A percentile compares a stretch with the other conserved stretches of the same genome.
Conservation (phyloP, 2,888 invertebrate species). For the Parthenolecanium corni region DNA sequence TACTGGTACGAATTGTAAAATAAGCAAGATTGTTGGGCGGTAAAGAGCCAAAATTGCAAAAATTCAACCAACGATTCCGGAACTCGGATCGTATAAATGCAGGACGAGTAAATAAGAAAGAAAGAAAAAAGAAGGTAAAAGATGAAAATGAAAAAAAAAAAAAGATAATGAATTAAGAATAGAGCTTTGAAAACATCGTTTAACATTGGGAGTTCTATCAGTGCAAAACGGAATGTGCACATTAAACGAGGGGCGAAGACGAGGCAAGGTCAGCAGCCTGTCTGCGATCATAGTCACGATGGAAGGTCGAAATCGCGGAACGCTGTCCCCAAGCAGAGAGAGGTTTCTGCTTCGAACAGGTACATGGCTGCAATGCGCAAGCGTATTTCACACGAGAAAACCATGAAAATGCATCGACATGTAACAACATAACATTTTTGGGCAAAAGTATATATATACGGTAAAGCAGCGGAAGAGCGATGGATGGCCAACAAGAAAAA, state of each 20-base stretch:
- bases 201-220: background rate
- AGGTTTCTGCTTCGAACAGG: background rate
- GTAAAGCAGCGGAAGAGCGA: no score
- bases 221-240: background rate
- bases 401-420: background rate
- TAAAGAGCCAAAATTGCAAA: no score
- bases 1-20: no score
- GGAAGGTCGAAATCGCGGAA: slow-evolving; percentile 20
- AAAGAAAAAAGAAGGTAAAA: background rate
- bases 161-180: no score
- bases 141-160: background rate
- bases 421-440: no score
- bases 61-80: background rate
- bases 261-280: slow-evolving; percentile 25
- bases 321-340: background rate
- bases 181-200: no score
- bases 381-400: background rate
- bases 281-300: slow-evolving; percentile 4
- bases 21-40: no score
- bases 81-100: background rate
- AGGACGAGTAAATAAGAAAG: background rate
- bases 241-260: background rate
- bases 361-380: background rate
- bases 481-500: no score
- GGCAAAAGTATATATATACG: no score